A percentile compares a stretch with the other conserved stretches of the same genome.
Evolutionary conservation across 1,140 invertebrate species (phyloP).

Genomic region (Triops cancriformis): DNA sequence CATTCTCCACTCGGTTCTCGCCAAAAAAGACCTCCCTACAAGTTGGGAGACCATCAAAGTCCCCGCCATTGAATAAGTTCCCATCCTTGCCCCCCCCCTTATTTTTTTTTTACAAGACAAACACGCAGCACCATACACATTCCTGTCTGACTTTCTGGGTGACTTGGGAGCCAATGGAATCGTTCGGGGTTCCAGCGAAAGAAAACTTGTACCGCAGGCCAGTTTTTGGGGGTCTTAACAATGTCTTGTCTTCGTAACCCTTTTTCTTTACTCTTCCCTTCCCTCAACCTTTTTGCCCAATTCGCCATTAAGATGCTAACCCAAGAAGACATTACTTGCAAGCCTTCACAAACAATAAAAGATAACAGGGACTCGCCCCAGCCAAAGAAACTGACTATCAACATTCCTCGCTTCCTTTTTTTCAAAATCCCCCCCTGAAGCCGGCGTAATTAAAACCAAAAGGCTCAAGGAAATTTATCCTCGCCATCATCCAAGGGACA

Average conservation of each 20-base stretch:
- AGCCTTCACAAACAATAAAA: background rate
- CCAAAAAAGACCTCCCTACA: conserved; percentile 1
- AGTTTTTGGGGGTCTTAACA: background rate
- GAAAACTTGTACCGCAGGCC: background rate
- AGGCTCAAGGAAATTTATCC: too few species aligned
- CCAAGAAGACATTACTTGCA: background rate
- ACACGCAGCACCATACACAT: background rate
- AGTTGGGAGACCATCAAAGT: background rate
- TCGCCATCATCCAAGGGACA: too few species aligned
- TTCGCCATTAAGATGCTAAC: background rate
- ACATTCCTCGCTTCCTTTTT: background rate
- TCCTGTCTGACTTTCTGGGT: background rate
- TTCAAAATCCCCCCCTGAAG: too few species aligned
- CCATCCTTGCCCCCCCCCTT: background rate
- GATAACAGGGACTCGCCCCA: background rate
- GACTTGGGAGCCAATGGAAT: background rate
- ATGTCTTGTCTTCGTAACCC: background rate
- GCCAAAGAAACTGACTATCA: background rate
- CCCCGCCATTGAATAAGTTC: background rate
- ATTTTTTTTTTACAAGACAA: background rate
- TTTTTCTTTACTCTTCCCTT: background rate
- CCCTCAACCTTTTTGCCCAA: background rate
- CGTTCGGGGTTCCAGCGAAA: background rate
- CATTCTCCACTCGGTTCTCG: background rate
- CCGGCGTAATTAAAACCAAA: too few species aligned